Evolutionary conservation across 2,888 invertebrate species (phyloP).

Genomic region (Venusia cambrica): DNA sequence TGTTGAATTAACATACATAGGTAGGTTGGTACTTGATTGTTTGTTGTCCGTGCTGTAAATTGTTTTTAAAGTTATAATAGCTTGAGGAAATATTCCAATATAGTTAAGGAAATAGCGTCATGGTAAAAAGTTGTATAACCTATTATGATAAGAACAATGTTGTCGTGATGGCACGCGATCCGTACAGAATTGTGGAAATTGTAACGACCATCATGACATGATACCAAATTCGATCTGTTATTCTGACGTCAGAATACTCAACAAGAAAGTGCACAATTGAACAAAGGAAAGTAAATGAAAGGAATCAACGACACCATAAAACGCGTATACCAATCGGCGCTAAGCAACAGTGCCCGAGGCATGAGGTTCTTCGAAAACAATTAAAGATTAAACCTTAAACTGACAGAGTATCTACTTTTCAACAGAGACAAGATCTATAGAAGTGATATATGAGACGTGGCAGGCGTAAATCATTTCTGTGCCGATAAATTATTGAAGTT

Average conservation of each 20-base stretch:
- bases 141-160: conserved; percentile 32
- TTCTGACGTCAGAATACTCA: conserved; percentile 7
- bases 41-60: too few species aligned
- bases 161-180: conserved; percentile 50
- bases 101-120: conserved; percentile 17
- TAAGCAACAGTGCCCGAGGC: conserved; percentile 8
- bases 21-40: too few species aligned
- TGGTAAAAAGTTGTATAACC: conserved; percentile 24
- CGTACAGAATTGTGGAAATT: conserved; percentile 16
- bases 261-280: conserved; percentile 17
- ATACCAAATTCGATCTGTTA: conserved; percentile 3
- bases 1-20: too few species aligned
- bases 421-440: too few species aligned
- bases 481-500: too few species aligned
- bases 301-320: conserved; percentile 22
- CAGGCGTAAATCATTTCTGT: too few species aligned
- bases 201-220: conserved; percentile 8
- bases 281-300: conserved; percentile 26
- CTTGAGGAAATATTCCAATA: conserved; percentile 9
- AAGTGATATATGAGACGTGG: too few species aligned
- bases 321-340: conserved; percentile 19
- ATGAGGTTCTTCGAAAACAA: conserved; percentile 19
- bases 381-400: conserved; percentile 31
- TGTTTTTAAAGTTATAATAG: too few species aligned
- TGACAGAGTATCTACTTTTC: too few species aligned